Evolutionary conservation across 1,140 invertebrate genomes (phyloP).

Genomic region (Papilio machaon): DNA sequence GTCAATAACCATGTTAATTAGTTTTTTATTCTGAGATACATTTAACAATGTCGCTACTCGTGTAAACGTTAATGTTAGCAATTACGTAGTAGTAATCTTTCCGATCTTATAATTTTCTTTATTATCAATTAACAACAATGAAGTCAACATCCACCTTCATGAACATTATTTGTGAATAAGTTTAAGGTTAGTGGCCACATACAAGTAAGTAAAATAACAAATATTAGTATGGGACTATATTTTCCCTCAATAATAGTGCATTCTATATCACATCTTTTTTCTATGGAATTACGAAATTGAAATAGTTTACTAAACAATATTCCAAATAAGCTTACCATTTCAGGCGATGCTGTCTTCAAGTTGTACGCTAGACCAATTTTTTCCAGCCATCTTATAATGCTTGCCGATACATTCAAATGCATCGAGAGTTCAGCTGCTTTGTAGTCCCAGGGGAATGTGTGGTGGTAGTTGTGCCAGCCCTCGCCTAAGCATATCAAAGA

Average conservation of each 20-base stretch:
- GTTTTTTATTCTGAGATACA: neutral
- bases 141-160: too few species aligned
- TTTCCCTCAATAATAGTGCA: neutral
- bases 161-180: too few species aligned
- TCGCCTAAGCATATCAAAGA: conserved; percentile 82
- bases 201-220: neutral
- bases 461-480: conserved; percentile 93
- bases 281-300: too few species aligned
- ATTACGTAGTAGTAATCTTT: too few species aligned
- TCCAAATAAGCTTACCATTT: conserved; percentile 68
- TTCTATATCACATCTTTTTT: too few species aligned
- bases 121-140: too few species aligned
- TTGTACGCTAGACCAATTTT: conserved; percentile 85
- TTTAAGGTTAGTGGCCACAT: too few species aligned
- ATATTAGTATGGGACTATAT: neutral
- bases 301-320: neutral
- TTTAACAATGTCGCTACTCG: too few species aligned
- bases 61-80: too few species aligned
- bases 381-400: conserved; percentile 79
- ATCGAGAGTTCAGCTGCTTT: conserved; percentile 83
- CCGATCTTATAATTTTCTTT: too few species aligned
- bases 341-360: conserved; percentile 79
- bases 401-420: conserved; percentile 77
- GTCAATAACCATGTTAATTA: neutral
- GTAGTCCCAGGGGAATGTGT: conserved; percentile 90